Base-by-base conservation (phyloP, 2,888 invertebrate genomes). In the Petrophora chlorosata region DNA sequence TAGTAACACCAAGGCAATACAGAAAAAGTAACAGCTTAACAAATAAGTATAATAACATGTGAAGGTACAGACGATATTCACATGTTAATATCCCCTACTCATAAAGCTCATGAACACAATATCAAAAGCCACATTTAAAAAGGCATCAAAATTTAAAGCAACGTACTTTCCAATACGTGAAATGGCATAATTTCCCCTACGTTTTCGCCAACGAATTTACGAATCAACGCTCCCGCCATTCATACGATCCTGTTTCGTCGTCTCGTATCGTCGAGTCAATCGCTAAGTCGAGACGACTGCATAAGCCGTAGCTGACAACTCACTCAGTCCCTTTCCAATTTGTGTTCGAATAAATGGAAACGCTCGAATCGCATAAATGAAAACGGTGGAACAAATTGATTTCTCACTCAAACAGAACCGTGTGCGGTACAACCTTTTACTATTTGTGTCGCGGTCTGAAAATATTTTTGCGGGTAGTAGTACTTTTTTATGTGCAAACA, bases 341-440 rank as follows among this genome's bases (percentile, higher is more conserved):
- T 85, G 82, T 79, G 82, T 82, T 79, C 78, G 81, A 80, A 85
- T 83, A 87, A 87, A 88, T 85, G 82, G 82, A 78, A 85, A 76
- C 73, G 79, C 79, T 82, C 73, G 79, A 78, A 82, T 84, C 82
- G 79, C 82, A 88, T 84, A 85, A 88, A 87, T 87, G 86, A 86
- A 87, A 85, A 79, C 76, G 85, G 79, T 79, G 79, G 85, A 85
- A 83, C 85, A 82, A 87, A 87, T 88, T 88, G 88, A 86, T 87
- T 88, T 86, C 87, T 85, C 86, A 85, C 83, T 85, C 83, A 84
- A 81, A 83, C 74, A 83, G 82, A 82, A 82, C 81, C 73, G 69
- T 67, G 70, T 66, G 66, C 59, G 66, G 68, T 67, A 67, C 68
- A 66, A 68, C 60, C 66, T 75, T 70, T 73, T 71, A 76, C 68